Evolutionary conservation across 2,113 vertebrate genomes (phyloP), one percentile per base, ranked within the genome.

Genomic region (Brachionichthys hirsutus): DNA sequence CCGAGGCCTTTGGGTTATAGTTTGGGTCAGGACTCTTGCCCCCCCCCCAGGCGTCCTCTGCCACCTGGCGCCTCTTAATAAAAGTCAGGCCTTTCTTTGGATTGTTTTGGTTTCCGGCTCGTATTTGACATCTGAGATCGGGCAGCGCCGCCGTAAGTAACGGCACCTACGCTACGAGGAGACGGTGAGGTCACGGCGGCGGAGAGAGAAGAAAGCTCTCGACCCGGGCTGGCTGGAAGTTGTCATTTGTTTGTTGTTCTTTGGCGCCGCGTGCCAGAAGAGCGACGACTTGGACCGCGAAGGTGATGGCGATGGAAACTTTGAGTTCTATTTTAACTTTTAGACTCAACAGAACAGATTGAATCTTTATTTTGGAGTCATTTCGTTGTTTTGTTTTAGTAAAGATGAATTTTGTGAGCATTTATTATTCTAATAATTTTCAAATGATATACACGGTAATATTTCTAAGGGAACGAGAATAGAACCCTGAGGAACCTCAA

Each of bases 41-140:
- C 36, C 36, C 9, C 36, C 84, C 62, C 67, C 43, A 9, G 53
- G 67, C 45, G 30, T 70, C 54, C 51, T 52, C 60, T 61, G 63
- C 62, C 40, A 59, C 60, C 46, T 52, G 24, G 49, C 40, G 19
- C 12, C 17, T 67, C 70, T 73, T 63, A 68, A 73, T 77, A 78
- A 77, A 79, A 51, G 65, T 78, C 65, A 19, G 49, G 43, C 45
- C 60, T 44, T 38, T 68, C 35, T 81, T 62, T 74, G 58, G 43
- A 62, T 14, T 9, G 59, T 63, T 58, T n/a, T 69, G 68, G 57
- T 46, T 22, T 54, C 43, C 9, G 30, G 49, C 6, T 12, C 17
- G 0, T 2, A 34, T 34, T 18, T 15, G 36, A 30, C 24, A 18
- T 22, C 11, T 30, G n/a, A n/a, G n/a, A 50, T 40, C 17, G 58